Conservation (phyloP, 2,113 vertebrate species). For the Noturus placidus region DNA sequence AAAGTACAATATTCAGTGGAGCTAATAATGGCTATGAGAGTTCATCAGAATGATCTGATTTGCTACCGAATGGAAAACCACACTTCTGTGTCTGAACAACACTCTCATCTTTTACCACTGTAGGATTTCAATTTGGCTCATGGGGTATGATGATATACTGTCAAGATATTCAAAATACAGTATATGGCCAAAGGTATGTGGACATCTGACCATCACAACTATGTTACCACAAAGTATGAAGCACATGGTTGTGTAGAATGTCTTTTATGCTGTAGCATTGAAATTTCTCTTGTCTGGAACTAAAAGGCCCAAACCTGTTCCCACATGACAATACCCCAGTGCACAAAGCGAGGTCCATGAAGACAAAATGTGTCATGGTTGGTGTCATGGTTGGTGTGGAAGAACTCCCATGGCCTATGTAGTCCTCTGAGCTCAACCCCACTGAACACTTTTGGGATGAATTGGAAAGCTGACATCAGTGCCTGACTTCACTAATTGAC, state of each 20-base stretch:
- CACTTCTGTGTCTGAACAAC: not conserved
- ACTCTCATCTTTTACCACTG: not conserved
- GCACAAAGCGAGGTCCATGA: not conserved
- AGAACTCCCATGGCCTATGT: too few relatives aligned
- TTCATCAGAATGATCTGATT: conserved; percentile 13
- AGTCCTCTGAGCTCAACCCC: not conserved
- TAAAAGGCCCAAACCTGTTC: not conserved
- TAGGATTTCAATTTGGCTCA: not conserved
- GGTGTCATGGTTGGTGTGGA: not conserved
- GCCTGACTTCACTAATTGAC: not conserved
- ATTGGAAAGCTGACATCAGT: not conserved
- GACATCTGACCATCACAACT: not conserved
- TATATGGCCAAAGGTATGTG: not conserved
- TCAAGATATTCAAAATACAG: not conserved
- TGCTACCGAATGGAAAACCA: not conserved
- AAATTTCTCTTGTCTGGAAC: not conserved
- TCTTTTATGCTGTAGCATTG: not conserved
- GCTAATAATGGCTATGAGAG: not conserved
- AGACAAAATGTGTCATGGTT: not conserved
- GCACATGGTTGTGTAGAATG: not conserved
- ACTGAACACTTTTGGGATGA: not conserved
- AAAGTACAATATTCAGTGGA: not conserved
- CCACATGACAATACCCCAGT: not conserved
- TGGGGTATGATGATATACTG: not conserved
- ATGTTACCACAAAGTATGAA: not conserved